Base-by-base conservation (phyloP, 2,888 invertebrate species). In the Heliconius ismenius region DNA sequence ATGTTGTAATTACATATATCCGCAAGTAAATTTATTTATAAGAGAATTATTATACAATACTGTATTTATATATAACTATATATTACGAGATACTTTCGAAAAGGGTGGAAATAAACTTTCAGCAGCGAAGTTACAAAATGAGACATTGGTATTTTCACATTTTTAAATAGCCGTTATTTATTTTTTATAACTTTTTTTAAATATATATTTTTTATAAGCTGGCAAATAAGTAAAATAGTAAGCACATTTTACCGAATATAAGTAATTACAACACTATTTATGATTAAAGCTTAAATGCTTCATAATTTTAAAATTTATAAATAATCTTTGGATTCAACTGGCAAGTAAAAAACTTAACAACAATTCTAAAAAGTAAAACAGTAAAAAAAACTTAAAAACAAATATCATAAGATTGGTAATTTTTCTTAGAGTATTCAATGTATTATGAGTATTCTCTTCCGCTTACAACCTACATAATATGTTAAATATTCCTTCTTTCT, bases 281-380 rank as follows among this genome's bases (percentile, higher is more conserved):
- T 24, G 1, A 65, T 64, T 54, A 65, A 74, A 76, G 65, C 3
- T 62, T 26, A 72, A 54, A 68, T 76, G 75, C 74, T 72, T 76
- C 64, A 75, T 69, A 68, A 32, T 70, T 28, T 63, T 15, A 67
- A 67, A 67, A 67, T 24, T 15, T 9, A 67, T 65, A 39, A 85
- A 85, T 84, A 89, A 89, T 91, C 91, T 91, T 92, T 92, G 91
- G 92, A 84, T 87, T 83, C 75, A 86, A 86, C 86, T 91, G 92
- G 92, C 92, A 92, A 92, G 91, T 86, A 84, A 86, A 84, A 84
- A 85, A 84, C 79, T 86, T 87, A 85, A 89, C 86, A 85, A 89
- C 86, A 87, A 87, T 84, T 24, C 75, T 81, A 82, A 86, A 88
- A 89, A 90, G 88, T 84, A 86, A 85, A 85, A 84, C 82, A 79